Evolutionary conservation across 2,888 invertebrate genomes (phyloP).

Genomic region (Sinotaia quadrata): DNA sequence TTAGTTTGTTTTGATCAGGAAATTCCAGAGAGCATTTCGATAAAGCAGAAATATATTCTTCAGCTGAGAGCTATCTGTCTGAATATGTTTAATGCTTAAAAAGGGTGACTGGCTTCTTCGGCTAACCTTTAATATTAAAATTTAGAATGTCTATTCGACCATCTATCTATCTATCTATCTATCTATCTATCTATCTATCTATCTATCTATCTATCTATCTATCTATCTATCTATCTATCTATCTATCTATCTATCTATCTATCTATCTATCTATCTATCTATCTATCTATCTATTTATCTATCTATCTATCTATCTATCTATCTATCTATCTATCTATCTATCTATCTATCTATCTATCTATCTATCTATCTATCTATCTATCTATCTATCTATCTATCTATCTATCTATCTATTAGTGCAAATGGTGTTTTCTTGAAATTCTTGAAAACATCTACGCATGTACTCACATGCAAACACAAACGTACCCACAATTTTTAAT

Average conservation of each 20-base stretch:
- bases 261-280: not conserved
- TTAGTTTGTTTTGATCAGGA: too few relatives aligned
- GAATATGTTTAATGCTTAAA: too few relatives aligned
- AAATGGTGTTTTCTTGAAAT: not conserved
- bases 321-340: not conserved
- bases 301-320: not conserved
- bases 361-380: not conserved
- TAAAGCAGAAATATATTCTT: too few relatives aligned
- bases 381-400: not conserved
- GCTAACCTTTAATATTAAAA: too few relatives aligned
- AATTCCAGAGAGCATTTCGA: too few relatives aligned
- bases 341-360: not conserved
- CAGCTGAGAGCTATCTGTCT: too few relatives aligned
- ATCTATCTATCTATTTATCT: too few relatives aligned
- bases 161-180: constrained; percentile 8
- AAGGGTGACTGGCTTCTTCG: too few relatives aligned
- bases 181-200: constrained; percentile 1
- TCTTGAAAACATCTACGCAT: not conserved
- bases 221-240: not conserved
- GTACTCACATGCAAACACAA: not conserved
- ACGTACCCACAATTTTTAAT: not conserved
- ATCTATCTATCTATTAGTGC: not conserved
- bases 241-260: not conserved
- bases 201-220: too few relatives aligned
- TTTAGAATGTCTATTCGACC: too few relatives aligned